A percentile compares a stretch with the other conserved stretches of the same genome.
These are phyloP conservation scores for Candoia aspera DNA, from an alignment of 2,113 vertebrate species.

Conservation along the genomic window DNA sequence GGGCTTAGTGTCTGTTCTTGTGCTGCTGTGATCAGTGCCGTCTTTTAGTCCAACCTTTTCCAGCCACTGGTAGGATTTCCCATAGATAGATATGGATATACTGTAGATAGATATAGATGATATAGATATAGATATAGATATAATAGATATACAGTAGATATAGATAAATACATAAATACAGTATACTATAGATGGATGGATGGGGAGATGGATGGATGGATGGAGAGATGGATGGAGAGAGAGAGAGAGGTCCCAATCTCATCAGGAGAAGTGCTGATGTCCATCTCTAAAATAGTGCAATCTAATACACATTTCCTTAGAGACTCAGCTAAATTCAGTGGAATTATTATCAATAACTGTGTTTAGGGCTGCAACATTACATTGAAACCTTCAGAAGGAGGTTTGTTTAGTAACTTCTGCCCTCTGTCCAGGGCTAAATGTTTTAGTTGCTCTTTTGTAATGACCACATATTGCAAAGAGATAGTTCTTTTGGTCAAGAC, in stretches of 20 bases:
- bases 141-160: too few species aligned
- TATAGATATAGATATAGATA: too few species aligned
- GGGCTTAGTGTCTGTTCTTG: too few species aligned
- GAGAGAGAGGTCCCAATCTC: too few species aligned
- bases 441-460: neutral
- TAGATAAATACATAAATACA: too few species aligned
- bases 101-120: too few species aligned
- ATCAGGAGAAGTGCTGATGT: neutral
- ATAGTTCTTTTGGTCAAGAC: neutral
- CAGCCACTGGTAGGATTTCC: too few species aligned
- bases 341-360: neutral
- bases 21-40: too few species aligned
- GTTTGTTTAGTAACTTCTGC: neutral
- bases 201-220: too few species aligned
- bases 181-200: too few species aligned
- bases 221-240: neutral
- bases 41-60: too few species aligned
- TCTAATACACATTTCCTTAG: neutral
- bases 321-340: neutral
- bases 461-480: neutral
- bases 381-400: neutral
- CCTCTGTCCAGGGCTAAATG: neutral
- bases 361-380: neutral
- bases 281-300: neutral
- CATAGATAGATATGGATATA: too few species aligned